phyloP scores from a whole-genome alignment of 2,888 invertebrate species.

The Litoditis marina region DNA sequence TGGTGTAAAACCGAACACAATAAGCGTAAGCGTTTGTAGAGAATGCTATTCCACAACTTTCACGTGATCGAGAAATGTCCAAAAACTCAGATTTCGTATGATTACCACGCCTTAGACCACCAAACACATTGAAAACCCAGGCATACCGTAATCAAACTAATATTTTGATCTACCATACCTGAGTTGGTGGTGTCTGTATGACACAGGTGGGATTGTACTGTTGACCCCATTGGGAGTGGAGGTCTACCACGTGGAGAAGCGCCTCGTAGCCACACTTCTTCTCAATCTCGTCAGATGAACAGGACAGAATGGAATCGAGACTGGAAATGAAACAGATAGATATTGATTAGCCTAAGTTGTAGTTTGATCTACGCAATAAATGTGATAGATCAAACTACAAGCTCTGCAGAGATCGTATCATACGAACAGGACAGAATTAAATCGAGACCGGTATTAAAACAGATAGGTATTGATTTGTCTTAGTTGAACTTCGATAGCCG shows the following conservation, averaged over 20 bases:
- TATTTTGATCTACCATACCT: conserved; percentile 1
- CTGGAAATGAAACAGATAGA: conserved; percentile 32
- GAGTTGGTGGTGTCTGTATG: conserved; percentile 34
- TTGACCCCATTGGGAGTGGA: conserved; percentile 48
- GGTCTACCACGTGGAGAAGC: conserved; percentile 53
- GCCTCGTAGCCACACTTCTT: conserved; percentile 53
- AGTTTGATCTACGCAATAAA: too few species aligned
- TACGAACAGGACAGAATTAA: too few species aligned
- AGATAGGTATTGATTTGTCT: too few species aligned
- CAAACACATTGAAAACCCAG: background rate
- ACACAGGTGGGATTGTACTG: conserved; percentile 42
- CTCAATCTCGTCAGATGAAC: conserved; percentile 38
- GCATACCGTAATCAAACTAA: background rate
- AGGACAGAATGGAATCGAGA: conserved; percentile 42
- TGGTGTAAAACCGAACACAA: too few species aligned
- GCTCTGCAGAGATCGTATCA: too few species aligned
- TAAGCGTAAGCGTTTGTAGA: too few species aligned
- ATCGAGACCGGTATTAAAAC: too few species aligned
- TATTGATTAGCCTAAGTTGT: too few species aligned
- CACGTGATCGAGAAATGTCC: too few species aligned
- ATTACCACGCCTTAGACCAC: background rate
- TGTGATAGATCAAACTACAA: background rate
- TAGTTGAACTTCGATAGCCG: too few species aligned
- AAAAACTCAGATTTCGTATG: background rate
- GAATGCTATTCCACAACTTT: too few species aligned